phyloP scores from a whole-genome alignment of 2,888 invertebrate genomes.

The Euspilapteryx auroguttella region DNA sequence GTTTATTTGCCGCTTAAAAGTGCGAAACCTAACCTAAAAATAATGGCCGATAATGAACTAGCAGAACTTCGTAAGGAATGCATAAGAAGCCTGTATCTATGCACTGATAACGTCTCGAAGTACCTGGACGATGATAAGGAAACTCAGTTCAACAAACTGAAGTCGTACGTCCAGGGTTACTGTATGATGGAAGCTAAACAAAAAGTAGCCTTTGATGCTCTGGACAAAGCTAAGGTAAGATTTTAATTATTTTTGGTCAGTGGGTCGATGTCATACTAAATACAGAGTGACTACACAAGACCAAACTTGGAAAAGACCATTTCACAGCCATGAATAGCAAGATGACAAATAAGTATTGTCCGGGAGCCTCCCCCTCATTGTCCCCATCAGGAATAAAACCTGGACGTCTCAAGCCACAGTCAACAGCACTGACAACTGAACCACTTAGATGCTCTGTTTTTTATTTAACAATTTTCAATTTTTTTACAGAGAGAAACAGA shows the following conservation, averaged over 20 bases:
- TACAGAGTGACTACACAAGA: neutral
- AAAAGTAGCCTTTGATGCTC: constrained; percentile 28
- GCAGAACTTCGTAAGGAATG: constrained; percentile 35
- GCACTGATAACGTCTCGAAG: constrained; percentile 35
- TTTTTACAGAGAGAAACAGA: constrained; percentile 28
- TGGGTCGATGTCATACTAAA: neutral
- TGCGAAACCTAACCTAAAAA: too few species aligned
- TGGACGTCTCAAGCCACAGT: too few species aligned
- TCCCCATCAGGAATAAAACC: too few species aligned
- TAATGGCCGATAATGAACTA: constrained; percentile 22
- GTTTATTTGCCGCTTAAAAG: too few species aligned
- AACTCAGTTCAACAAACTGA: constrained; percentile 24
- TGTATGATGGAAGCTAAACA: constrained; percentile 32
- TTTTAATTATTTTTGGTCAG: constrained; percentile 6
- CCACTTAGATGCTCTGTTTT: too few species aligned
- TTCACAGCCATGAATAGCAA: too few species aligned
- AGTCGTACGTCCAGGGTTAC: constrained; percentile 26
- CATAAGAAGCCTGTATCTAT: constrained; percentile 31
- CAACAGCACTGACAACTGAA: too few species aligned
- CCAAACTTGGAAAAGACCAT: too few species aligned
- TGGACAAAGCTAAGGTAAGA: constrained; percentile 27
- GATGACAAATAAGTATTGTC: too few species aligned
- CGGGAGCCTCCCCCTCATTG: too few species aligned
- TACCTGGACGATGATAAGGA: constrained; percentile 35
- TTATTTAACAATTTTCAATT: too few species aligned